These are phyloP conservation scores for Zosterops lateralis DNA, from an alignment of 2,113 vertebrate genomes.

Conservation along the genomic window DNA sequence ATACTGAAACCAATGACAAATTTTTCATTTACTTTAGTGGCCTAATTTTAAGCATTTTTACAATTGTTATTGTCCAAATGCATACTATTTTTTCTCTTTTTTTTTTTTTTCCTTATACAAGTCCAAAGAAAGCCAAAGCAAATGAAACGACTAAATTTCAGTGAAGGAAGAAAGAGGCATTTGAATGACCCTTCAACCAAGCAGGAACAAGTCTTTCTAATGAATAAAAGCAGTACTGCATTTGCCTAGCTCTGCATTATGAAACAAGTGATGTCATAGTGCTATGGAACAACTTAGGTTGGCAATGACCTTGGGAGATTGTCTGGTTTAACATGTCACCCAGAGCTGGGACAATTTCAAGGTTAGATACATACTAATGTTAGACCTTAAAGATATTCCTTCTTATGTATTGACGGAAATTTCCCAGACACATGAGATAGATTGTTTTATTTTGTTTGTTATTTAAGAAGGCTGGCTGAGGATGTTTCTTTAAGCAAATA, in stretches of 20 bases:
- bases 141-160: not conserved
- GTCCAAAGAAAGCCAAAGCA: not conserved
- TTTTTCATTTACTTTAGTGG: not conserved
- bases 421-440: not conserved
- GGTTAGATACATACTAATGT: not conserved
- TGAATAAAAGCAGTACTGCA: not conserved
- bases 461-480: not conserved
- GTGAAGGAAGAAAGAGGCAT: not conserved
- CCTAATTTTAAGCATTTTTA: not conserved
- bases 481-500: not conserved
- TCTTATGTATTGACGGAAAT: not conserved
- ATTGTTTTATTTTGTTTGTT: not conserved
- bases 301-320: not conserved
- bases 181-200: not conserved
- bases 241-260: not conserved
- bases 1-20: not conserved
- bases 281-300: not conserved
- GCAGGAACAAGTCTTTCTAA: not conserved
- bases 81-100: too few relatives aligned
- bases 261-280: not conserved
- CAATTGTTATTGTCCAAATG: not conserved
- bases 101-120: not conserved
- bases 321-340: not conserved
- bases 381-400: not conserved
- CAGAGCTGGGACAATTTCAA: not conserved